A percentile compares a stretch with the other conserved stretches of the same genome.
Evolutionary conservation across 2,888 invertebrate genomes (phyloP).

Genomic region (Chydorus sphaericus): DNA sequence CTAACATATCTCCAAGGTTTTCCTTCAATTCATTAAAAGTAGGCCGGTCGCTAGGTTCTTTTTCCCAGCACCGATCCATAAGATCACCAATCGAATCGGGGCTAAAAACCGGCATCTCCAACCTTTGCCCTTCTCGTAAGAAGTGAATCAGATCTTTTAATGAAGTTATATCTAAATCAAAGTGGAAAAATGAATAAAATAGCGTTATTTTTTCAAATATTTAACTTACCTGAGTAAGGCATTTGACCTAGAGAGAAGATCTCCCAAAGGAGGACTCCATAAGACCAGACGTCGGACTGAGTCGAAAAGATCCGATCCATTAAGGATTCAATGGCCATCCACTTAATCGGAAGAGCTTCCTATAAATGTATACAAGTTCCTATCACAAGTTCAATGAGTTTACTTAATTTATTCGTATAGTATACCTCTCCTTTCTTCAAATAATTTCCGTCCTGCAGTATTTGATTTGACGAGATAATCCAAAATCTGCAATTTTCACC

Average conservation of each 20-base stretch:
- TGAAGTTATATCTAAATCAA: too few relatives aligned
- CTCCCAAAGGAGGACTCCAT: conserved; percentile 17
- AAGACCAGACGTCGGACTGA: conserved; percentile 18
- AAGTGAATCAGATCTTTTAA: too few relatives aligned
- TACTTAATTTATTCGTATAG: too few relatives aligned
- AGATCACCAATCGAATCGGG: not conserved
- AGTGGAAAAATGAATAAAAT: too few relatives aligned
- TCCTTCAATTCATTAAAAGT: not conserved
- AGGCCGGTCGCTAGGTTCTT: not conserved
- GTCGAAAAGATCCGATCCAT: conserved; percentile 12
- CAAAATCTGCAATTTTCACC: conserved; percentile 3
- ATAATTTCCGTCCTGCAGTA: not conserved
- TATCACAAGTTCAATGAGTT: not conserved
- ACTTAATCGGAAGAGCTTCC: not conserved
- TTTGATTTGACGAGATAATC: conserved; percentile 11
- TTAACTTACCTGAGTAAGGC: not conserved
- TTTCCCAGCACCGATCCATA: not conserved
- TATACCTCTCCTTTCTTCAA: not conserved
- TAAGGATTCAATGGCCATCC: not conserved
- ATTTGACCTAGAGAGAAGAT: not conserved
- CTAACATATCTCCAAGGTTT: too few relatives aligned
- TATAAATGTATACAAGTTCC: too few relatives aligned
- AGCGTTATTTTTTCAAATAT: too few relatives aligned
- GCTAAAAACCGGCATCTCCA: not conserved
- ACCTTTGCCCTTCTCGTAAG: not conserved